These are phyloP conservation scores for Calameuta pallipes DNA, from an alignment of 2,888 invertebrate species.

Conservation along the genomic window DNA sequence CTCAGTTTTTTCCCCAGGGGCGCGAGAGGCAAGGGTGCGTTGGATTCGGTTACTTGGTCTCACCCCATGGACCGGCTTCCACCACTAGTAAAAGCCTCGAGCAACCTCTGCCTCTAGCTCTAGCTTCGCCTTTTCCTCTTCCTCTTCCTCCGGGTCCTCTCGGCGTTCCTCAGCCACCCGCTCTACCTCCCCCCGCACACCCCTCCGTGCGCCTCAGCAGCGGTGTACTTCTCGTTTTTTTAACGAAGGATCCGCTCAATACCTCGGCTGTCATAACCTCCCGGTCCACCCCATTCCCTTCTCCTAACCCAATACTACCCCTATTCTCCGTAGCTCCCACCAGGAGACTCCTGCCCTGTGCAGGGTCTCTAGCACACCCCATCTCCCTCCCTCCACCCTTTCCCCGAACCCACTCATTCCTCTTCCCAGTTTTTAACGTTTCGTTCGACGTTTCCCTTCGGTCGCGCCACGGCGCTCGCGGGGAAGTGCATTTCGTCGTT, in stretches of 20 bases:
- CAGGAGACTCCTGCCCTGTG: constrained; percentile 16
- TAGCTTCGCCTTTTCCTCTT: constrained; percentile 4
- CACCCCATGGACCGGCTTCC: constrained; percentile 33
- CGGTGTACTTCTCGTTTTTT: constrained; percentile 58
- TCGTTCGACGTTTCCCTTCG: constrained; percentile 64
- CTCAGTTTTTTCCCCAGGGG: constrained; percentile 50
- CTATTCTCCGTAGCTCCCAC: constrained; percentile 32
- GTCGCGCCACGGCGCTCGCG: constrained; percentile 33
- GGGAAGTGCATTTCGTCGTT: constrained; percentile 63
- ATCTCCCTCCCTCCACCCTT: not conserved
- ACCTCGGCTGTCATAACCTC: constrained; percentile 66
- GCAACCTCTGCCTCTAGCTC: constrained; percentile 3
- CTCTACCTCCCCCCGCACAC: constrained; percentile 30
- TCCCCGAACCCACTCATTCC: constrained; percentile 40
- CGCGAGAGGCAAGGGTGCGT: constrained; percentile 56
- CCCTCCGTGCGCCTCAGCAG: constrained; percentile 47
- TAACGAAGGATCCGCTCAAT: constrained; percentile 66
- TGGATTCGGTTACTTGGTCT: constrained; percentile 64
- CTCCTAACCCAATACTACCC: constrained; percentile 29
- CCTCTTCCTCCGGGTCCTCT: constrained; percentile 3
- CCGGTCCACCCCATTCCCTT: constrained; percentile 36
- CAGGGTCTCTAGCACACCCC: constrained; percentile 18
- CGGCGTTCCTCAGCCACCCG: constrained; percentile 21
- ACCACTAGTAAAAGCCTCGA: constrained; percentile 12
- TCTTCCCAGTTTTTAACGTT: constrained; percentile 63